Evolutionary conservation across 2,113 vertebrate genomes (phyloP).

Genomic region (Oryzias celebensis): DNA sequence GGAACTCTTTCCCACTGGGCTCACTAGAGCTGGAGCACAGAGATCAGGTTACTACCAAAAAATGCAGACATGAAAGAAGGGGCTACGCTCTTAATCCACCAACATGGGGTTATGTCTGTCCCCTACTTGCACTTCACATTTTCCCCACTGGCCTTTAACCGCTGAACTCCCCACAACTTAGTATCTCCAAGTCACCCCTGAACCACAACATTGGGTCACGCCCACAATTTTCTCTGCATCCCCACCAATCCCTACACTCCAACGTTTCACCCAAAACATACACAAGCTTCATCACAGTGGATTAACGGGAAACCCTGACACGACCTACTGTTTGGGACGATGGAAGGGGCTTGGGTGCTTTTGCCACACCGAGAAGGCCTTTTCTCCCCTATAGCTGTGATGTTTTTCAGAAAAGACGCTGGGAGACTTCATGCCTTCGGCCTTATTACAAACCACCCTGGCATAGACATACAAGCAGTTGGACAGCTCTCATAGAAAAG

Average conservation of each 20-base stretch:
- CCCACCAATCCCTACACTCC: conserved; percentile 41
- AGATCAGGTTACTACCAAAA: conserved; percentile 85
- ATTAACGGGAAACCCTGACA: conserved; percentile 77
- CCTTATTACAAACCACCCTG: conserved; percentile 32
- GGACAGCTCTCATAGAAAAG: conserved; percentile 12
- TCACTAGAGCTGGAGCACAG: conserved; percentile 63
- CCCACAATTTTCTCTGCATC: conserved; percentile 29
- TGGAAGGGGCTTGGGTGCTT: conserved; percentile 71
- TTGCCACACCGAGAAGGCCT: conserved; percentile 59
- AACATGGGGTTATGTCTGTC: conserved; percentile 72
- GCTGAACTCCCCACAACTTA: conserved; percentile 26
- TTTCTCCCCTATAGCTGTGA: conserved; percentile 53
- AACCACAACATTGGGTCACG: conserved; percentile 29
- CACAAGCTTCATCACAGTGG: conserved; percentile 73
- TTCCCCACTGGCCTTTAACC: conserved; percentile 23
- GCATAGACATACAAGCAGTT: conserved; percentile 32
- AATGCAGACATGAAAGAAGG: conserved; percentile 86
- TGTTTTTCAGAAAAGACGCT: conserved; percentile 46
- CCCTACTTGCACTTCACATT: conserved; percentile 45
- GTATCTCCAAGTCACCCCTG: conserved; percentile 23
- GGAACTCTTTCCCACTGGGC: conserved; percentile 90
- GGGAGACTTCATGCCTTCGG: conserved; percentile 36
- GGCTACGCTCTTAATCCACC: conserved; percentile 78
- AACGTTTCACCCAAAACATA: conserved; percentile 57
- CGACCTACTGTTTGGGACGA: conserved; percentile 62